Evolutionary conservation across 2,113 vertebrate species (phyloP), one percentile per base, ranked within the genome.

Genomic region (Sebastes schlegelii): DNA sequence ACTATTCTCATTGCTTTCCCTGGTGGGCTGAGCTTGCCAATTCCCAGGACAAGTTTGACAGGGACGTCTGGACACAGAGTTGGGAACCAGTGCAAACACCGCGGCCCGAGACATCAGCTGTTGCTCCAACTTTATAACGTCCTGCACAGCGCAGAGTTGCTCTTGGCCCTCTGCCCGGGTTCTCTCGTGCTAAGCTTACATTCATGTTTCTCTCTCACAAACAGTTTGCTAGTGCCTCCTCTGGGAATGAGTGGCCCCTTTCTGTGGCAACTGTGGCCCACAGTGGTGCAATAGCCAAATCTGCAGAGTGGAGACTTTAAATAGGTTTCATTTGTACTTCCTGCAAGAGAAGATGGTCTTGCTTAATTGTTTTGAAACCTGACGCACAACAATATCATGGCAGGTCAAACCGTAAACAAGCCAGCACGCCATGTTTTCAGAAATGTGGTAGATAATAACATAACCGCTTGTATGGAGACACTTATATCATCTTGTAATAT

Each of bases 41-140:
- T 94, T 95, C 95, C 94, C 94, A 96, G 93, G 94, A 93, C 91
- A 94, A 94, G 89, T 87, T 92, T 87, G 85, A 94, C 80, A 68
- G 87, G 84, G 91, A 92, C 79, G 94, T 95, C 94, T 95, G 94
- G 90, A 92, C 89, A 68, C 62, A 62, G 86, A 93, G 89, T 93
- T 95, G 94, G 93, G 93, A 95, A 94, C 91, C 85, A 88, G 85
- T 84, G 79, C 86, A 93, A 34, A 89, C 81, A 69, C 78, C 86
- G 63, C 65, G 77, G 89, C 88, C 90, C 74, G 80, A 95, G 90
- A 94, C 93, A 94, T 95, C 93, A 96, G 95, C 95, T 96, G 94
- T 94, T 95, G 91, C 92, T 92, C 86, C 84, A 90, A 90, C 93
- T 94, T 93, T 86, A 92, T 91, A 93, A 91, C 80, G 88, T 91